Evolutionary conservation across 2,888 invertebrate species (phyloP).

Genomic region (Unio pictorum): DNA sequence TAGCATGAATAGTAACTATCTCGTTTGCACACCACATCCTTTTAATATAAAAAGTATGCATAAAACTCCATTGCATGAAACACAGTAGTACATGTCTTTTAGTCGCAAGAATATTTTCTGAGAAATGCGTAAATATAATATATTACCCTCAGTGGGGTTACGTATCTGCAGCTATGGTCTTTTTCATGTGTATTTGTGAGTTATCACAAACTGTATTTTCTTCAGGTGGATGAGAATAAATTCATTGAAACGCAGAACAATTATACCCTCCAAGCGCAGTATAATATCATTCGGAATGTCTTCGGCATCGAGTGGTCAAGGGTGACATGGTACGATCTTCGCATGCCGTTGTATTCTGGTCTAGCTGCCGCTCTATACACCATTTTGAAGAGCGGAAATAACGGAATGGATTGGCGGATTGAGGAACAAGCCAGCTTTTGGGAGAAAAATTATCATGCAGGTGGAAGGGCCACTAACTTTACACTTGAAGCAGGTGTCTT

Average conservation of each 20-base stretch:
- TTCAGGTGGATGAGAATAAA: slow-evolving; percentile 35
- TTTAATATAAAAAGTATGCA: too few species aligned
- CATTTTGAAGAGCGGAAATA: slow-evolving; percentile 6
- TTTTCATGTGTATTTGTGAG: too few species aligned
- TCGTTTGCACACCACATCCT: too few species aligned
- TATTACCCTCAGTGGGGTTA: too few species aligned
- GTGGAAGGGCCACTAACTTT: slow-evolving; percentile 38
- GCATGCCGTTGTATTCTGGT: slow-evolving; percentile 56
- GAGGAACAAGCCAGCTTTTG: slow-evolving; percentile 50
- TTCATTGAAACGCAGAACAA: slow-evolving; percentile 36
- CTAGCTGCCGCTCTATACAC: slow-evolving; percentile 49
- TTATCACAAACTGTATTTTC: too few species aligned
- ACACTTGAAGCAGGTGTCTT: slow-evolving; percentile 32
- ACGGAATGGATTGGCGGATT: slow-evolving; percentile 26
- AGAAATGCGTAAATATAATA: too few species aligned
- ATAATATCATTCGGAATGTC: slow-evolving; percentile 29
- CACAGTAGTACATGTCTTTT: too few species aligned
- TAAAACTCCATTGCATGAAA: too few species aligned
- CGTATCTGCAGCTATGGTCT: too few species aligned
- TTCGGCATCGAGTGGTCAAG: slow-evolving; percentile 49
- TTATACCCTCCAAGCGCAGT: slow-evolving; percentile 13
- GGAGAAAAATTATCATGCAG: slow-evolving; percentile 23
- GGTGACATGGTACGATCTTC: slow-evolving; percentile 45
- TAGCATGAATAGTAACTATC: too few species aligned
- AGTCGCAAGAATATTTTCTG: too few species aligned